Percentiles rank a stretch among this genome's conserved stretches.
Evolutionary conservation across 2,888 invertebrate genomes (phyloP).

Genomic region (Tiphia femorata): DNA sequence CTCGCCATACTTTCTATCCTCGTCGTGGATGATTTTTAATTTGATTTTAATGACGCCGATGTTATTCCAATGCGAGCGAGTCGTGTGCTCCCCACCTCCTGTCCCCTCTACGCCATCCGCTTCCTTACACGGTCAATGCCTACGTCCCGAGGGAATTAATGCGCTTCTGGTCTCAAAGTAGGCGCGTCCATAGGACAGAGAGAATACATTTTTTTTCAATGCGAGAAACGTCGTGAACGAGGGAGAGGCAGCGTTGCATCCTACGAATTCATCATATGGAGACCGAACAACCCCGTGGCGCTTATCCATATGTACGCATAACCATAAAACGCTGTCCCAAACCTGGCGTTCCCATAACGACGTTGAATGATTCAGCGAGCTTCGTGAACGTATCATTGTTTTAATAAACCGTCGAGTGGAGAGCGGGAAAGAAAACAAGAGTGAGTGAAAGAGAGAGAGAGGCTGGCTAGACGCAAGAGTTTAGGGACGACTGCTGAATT

Average conservation of each 20-base stretch:
- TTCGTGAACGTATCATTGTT: conserved; percentile 21
- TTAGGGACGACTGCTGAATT: no score
- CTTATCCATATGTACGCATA: conserved; percentile 50
- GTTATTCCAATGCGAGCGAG: conserved; percentile 34
- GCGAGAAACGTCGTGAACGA: no score
- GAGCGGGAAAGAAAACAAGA: neutral
- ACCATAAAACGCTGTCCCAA: conserved; percentile 51
- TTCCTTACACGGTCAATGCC: no score
- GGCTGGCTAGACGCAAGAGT: no score
- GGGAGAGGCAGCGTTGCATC: conserved; percentile 22
- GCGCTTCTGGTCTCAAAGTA: conserved; percentile 28
- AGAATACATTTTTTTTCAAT: conserved; percentile 23
- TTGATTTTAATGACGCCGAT: conserved; percentile 31
- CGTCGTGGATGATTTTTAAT: conserved; percentile 4
- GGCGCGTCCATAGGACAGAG: conserved; percentile 28
- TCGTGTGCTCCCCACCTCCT: neutral
- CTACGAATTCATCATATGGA: conserved; percentile 5
- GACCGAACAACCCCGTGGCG: conserved; percentile 17
- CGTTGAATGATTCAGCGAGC: conserved; percentile 17
- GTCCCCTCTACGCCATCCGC: neutral
- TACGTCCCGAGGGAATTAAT: conserved; percentile 23
- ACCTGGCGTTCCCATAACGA: conserved; percentile 43
- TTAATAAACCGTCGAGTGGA: conserved; percentile 31
- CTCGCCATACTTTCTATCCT: neutral
- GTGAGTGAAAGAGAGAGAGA: neutral